Percentiles rank a stretch among this genome's conserved stretches.
These are phyloP conservation scores for Neoniphon sammara DNA, from an alignment of 2,797 vertebrate genomes.

Conservation along the genomic window DNA sequence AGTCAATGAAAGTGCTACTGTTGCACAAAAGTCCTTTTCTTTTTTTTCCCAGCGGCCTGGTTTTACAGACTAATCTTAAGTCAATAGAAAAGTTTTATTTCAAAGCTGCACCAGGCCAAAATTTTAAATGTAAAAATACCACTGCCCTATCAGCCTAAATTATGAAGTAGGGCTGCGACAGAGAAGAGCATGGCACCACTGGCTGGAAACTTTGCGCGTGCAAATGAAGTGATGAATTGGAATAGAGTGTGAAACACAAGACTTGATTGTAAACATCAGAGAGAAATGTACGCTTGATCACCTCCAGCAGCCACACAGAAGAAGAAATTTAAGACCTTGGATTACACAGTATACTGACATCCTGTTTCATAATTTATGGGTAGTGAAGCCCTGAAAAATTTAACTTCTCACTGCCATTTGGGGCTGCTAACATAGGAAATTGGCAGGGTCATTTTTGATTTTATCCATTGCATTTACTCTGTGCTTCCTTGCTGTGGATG, in stretches of 20 bases:
- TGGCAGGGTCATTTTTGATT: not conserved
- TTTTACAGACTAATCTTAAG: conserved; percentile 49
- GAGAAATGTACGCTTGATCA: too few relatives aligned
- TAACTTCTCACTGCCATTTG: too few relatives aligned
- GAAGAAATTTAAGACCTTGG: too few relatives aligned
- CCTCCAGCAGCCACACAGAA: too few relatives aligned
- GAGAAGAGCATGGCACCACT: not conserved
- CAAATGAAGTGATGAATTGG: too few relatives aligned
- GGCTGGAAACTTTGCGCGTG: too few relatives aligned
- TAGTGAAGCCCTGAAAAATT: too few relatives aligned
- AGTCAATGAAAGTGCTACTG: conserved; percentile 65
- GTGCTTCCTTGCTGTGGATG: not conserved
- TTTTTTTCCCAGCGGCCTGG: conserved; percentile 59
- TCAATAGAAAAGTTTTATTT: conserved; percentile 42
- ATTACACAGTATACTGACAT: too few relatives aligned
- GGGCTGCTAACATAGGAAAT: too few relatives aligned
- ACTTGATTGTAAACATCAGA: too few relatives aligned
- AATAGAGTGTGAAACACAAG: too few relatives aligned
- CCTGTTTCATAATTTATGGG: too few relatives aligned
- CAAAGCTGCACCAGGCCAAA: conserved; percentile 17
- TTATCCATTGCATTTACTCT: not conserved
- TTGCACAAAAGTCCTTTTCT: conserved; percentile 48
- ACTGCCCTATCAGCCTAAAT: conserved; percentile 1
- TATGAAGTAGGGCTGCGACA: not conserved
- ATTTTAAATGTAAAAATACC: conserved; percentile 28